Evolutionary conservation across 2,113 vertebrate species (phyloP), one percentile per base, ranked within the genome.

Genomic region (Melanotaenia duboulayi): DNA sequence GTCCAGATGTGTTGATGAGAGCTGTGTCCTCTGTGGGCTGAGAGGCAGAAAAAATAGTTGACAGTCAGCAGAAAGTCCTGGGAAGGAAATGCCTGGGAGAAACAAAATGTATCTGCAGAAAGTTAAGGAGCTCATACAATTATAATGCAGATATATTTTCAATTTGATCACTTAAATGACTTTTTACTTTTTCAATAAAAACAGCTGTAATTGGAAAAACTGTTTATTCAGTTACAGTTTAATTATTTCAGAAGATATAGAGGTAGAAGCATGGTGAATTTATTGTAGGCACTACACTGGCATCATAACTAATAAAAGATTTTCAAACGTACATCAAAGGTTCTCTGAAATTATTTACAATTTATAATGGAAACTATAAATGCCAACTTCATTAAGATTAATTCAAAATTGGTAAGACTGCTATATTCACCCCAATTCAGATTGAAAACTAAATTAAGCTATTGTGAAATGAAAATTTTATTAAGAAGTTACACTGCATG

Each of bases 81-180:
- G 32, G 37, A 32, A 76, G 55, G n/a, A 67, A 80, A 71, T 20
- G n/a, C 23, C 51, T 28, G n/a, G 67, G 70, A 74, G 75, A 51
- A 65, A 52, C 69, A 51, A 4, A 28, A 46, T 61, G 35, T 23
- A 63, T 83, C 71, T 22, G 35, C 39, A 58, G 51, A 81, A 79
- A 85, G 74, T 81, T 88, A 65, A 80, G 42, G 46, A 83, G 80
- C 22, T 72, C 62, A 55, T 54, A 54, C 74, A 77, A 76, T 84
- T 86, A 80, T 68, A 73, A 57, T 50, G 71, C 42, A 25, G 77
- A 86, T 89, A 78, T 81, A 76, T 85, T 90, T 87, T 86, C 78
- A 85, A 81, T 88, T 87, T 83, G 65, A 73, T 40, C 23, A 63
- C 73, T 74, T 76, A 65, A 88, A 78, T 79, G 44, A 70, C 75